Base-by-base conservation (phyloP, 2,888 invertebrate species). In the Oeneis ivallda region DNA sequence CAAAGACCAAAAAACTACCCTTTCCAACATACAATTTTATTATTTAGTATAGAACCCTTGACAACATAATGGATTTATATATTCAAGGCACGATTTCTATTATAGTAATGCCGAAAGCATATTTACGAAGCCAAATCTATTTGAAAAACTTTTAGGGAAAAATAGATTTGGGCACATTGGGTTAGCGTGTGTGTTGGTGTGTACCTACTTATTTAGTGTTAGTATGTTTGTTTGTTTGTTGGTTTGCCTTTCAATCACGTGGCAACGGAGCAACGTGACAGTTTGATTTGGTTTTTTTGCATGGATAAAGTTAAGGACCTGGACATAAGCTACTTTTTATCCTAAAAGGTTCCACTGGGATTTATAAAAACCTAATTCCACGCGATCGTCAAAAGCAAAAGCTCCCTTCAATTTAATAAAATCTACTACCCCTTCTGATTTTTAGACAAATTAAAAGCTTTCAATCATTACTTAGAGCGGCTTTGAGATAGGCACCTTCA, bases 61-160 rank as follows among this genome's bases (percentile, higher is more conserved):
- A 54, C 53, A 34, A 53, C 15, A 54, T 11, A 37, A 37, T n/a
- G 17, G 37, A 37, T 39, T 37, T 17, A 54, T 54, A 17, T 54
- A 54, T 54, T 54, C 54, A 17, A 17, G 37, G 37, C 54, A 54
- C 54, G 54, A 54, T 54, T 54, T 54, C 54, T 39, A 54, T 54
- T 54, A 54, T 54, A 37, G 54, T 37, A 39, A 54, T 54, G 37
- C 37, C 15, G 37, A 53, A 53, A 53, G 53, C 34, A 54, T 54
- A 17, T 54, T 54, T 54, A 11, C 19, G 10, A 19, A 56, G 56
- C 56, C 56, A 56, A 13, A 56, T 56, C 39, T 56, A 56, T 56
- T 41, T 19, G 19, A 56, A 56, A 39, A 56, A 41, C 17, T 56
- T 41, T 56, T 19, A 41, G 13, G 56, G 41, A 56, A 56, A 53